phyloP scores from a whole-genome alignment of 2,113 vertebrate genomes.

The Dendropsophus ebraccatus region DNA sequence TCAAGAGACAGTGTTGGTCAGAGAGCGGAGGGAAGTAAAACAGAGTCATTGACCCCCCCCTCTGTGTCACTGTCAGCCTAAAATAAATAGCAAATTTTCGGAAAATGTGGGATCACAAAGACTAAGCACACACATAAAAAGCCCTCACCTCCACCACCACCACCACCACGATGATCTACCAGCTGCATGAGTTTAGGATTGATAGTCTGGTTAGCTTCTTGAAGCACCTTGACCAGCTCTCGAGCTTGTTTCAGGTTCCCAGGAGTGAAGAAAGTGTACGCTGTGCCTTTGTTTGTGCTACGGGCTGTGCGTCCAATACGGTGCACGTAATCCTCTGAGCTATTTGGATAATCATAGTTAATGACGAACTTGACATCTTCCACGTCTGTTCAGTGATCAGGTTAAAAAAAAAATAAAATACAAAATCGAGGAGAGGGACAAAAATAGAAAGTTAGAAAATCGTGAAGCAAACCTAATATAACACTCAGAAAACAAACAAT shows the following conservation, averaged over 20 bases:
- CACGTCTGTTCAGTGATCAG: slow-evolving; percentile 82
- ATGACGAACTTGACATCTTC: slow-evolving; percentile 99
- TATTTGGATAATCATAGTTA: slow-evolving; percentile 99
- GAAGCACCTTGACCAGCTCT: slow-evolving; percentile 92
- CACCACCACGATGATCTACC: slow-evolving; percentile 88
- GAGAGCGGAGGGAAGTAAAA: too few relatives aligned
- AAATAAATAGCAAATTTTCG: too few relatives aligned
- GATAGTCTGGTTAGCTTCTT: slow-evolving; percentile 95
- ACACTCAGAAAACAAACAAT: not conserved
- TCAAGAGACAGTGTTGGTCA: too few relatives aligned
- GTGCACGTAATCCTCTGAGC: slow-evolving; percentile 97
- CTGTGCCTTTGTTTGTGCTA: slow-evolving; percentile 98
- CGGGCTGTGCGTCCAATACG: slow-evolving; percentile 95
- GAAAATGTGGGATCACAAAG: too few relatives aligned
- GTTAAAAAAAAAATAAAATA: too few relatives aligned
- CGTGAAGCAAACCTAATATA: slow-evolving; percentile 65
- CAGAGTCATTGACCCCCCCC: too few relatives aligned
- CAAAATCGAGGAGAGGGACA: slow-evolving; percentile 66
- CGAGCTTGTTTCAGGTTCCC: slow-evolving; percentile 95
- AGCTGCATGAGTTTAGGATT: slow-evolving; percentile 97
- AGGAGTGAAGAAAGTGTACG: slow-evolving; percentile 98
- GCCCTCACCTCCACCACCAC: slow-evolving; percentile 81
- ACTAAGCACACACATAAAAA: too few relatives aligned
- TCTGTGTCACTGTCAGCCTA: too few relatives aligned
- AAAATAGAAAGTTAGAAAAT: slow-evolving; percentile 75